These are phyloP conservation scores for Dichetophora obliterata DNA, from an alignment of 2,888 invertebrate genomes.

Conservation along the genomic window DNA sequence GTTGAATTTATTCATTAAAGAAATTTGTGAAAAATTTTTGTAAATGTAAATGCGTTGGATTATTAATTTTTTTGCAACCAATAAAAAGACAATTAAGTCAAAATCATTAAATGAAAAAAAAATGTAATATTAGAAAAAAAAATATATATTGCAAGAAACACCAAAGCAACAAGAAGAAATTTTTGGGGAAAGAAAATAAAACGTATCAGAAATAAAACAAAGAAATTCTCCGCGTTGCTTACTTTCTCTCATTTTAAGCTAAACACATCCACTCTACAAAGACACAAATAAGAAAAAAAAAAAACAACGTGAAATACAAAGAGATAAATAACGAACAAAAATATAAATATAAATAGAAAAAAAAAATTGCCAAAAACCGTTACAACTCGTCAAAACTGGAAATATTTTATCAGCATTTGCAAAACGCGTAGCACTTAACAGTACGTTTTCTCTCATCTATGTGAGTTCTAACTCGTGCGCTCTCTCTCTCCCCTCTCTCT, in stretches of 20 bases:
- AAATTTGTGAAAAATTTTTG: not conserved
- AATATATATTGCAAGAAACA: not conserved
- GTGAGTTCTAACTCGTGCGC: not conserved
- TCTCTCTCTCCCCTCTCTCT: not conserved
- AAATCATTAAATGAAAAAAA: not conserved
- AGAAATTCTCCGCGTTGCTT: not conserved
- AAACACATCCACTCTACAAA: not conserved
- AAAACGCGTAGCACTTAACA: not conserved
- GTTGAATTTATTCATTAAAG: not conserved
- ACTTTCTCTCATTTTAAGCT: not conserved
- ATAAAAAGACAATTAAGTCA: too few species aligned
- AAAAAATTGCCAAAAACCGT: not conserved
- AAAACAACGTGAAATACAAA: not conserved
- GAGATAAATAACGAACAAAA: not conserved
- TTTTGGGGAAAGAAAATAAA: not conserved
- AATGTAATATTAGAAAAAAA: not conserved
- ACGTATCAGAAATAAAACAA: slow-evolving; percentile 18
- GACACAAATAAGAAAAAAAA: not conserved
- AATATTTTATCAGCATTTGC: not conserved
- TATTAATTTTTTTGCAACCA: too few species aligned
- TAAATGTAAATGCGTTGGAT: too few species aligned
- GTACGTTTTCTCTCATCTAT: slow-evolving; percentile 8
- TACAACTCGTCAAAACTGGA: slow-evolving; percentile 17
- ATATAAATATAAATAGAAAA: too few species aligned
- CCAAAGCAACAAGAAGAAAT: not conserved